These are phyloP conservation scores for Hylia prasina DNA, from an alignment of 2,113 vertebrate species.

Conservation along the genomic window DNA sequence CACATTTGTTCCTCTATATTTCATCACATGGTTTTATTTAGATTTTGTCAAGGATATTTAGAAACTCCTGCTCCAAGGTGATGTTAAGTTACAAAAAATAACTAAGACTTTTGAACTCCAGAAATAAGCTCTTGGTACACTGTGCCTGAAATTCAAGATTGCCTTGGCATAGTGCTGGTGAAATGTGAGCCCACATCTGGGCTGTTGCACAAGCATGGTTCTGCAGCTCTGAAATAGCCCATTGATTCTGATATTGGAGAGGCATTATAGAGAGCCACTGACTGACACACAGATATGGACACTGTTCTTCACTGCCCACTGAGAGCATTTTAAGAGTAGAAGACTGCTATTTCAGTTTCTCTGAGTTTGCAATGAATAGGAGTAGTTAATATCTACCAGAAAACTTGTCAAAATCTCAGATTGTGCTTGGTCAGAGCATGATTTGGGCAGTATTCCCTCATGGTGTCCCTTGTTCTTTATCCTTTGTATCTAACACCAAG, in stretches of 20 bases:
- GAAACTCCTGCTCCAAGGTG: background rate
- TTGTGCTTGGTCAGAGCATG: background rate
- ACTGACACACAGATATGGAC: background rate
- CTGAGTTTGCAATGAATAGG: background rate
- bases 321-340: background rate
- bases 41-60: background rate
- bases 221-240: background rate
- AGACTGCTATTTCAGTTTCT: background rate
- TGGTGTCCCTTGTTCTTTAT: background rate
- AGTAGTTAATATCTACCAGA: background rate
- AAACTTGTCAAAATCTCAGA: background rate
- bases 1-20: background rate
- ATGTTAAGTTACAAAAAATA: background rate
- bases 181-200: background rate
- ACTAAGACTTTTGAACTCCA: background rate
- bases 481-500: background rate
- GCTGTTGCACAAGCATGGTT: background rate
- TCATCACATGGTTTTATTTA: background rate
- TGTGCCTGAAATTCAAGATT: background rate
- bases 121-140: background rate
- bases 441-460: background rate
- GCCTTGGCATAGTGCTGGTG: background rate
- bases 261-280: background rate
- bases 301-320: background rate
- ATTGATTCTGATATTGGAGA: background rate